Conservation (phyloP, 2,113 vertebrate genomes). For the Eudyptes chrysolophus region DNA sequence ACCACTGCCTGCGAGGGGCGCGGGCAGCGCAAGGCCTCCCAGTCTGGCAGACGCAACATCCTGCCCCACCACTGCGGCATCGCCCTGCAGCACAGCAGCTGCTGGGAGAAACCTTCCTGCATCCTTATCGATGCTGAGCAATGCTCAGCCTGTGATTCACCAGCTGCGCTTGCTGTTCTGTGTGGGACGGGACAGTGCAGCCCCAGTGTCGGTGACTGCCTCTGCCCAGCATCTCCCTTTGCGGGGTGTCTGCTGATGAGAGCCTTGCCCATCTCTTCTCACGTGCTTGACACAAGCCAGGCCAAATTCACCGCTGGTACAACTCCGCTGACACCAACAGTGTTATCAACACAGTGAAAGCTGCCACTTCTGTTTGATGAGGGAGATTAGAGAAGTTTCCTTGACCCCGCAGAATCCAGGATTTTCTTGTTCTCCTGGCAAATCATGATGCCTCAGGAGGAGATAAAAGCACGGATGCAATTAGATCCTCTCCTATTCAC, state of each 20-base stretch:
- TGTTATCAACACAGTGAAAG: background rate
- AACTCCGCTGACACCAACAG: background rate
- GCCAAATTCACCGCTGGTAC: background rate
- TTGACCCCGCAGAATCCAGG: background rate
- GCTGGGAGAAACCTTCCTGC: background rate
- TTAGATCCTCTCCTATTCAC: background rate
- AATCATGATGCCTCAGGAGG: rapidly evolving
- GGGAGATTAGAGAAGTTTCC: background rate
- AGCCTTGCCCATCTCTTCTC: background rate
- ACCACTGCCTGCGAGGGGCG: background rate
- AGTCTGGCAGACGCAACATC: background rate
- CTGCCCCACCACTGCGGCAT: background rate
- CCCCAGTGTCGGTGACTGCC: rapidly evolving
- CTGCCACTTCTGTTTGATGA: rapidly evolving
- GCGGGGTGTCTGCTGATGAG: background rate
- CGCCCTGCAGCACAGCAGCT: background rate
- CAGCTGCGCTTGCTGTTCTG: rapidly evolving
- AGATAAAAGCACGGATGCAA: background rate
- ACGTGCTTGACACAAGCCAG: rapidly evolving
- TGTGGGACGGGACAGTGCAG: rapidly evolving
- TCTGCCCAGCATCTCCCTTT: background rate
- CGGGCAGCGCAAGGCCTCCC: background rate
- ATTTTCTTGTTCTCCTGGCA: background rate
- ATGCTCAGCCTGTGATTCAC: background rate
- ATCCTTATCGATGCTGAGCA: rapidly evolving